Conservation (phyloP, 1,140 invertebrate species). For the Tetramorium parvispinum region DNA sequence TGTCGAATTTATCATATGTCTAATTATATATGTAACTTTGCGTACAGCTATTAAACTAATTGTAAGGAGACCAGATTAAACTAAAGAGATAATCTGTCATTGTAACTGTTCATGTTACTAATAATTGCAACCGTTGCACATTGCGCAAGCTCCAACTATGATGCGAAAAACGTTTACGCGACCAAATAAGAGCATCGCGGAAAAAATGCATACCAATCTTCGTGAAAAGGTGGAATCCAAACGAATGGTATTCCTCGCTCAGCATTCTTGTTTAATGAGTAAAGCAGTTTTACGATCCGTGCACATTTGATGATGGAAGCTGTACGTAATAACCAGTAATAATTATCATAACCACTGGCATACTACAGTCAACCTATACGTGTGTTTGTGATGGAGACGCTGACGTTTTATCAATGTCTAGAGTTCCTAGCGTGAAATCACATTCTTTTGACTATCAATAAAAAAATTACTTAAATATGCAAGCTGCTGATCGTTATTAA, state of each 20-base stretch:
- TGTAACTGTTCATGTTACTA: background rate
- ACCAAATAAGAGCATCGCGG: constrained; percentile 26
- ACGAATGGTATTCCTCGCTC: background rate
- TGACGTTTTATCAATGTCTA: constrained; percentile 11
- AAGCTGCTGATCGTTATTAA: background rate
- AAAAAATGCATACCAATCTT: background rate
- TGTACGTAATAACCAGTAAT: constrained; percentile 4
- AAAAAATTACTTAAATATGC: background rate
- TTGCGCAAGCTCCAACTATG: constrained; percentile 62
- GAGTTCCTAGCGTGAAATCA: background rate
- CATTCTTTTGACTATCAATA: background rate
- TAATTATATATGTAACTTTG: background rate
- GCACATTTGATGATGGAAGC: background rate
- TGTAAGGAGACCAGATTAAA: background rate
- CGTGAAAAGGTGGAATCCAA: background rate
- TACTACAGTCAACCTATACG: background rate
- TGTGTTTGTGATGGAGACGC: background rate
- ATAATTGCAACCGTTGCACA: constrained; percentile 46
- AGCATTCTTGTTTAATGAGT: background rate
- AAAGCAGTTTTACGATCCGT: background rate
- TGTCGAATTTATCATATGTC: background rate
- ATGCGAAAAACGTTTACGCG: constrained; percentile 48
- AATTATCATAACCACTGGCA: background rate
- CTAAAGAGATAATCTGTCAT: background rate
- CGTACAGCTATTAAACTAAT: background rate